Evolutionary conservation across 2,888 invertebrate genomes (phyloP).

Genomic region (Metopia argyrocephala): DNA sequence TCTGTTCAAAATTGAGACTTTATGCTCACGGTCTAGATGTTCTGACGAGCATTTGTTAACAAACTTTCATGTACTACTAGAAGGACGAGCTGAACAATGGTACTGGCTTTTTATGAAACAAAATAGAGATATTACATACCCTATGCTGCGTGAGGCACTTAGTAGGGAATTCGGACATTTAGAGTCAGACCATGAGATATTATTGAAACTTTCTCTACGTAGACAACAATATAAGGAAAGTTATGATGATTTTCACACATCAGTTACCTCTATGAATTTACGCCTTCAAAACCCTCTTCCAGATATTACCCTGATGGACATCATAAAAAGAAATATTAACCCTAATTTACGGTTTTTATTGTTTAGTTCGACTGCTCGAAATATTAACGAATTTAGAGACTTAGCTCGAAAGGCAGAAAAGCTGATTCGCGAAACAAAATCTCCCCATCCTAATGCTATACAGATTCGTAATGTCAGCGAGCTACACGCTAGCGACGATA

Average conservation of each 20-base stretch:
- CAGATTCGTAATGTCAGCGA: neutral
- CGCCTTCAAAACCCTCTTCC: no score
- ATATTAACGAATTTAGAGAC: neutral
- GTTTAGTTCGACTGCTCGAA: neutral
- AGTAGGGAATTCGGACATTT: neutral
- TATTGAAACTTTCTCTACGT: conserved; percentile 10
- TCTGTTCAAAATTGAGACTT: conserved; percentile 15
- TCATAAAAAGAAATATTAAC: conserved; percentile 1
- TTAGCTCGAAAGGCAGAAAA: conserved; percentile 8
- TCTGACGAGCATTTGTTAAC: conserved; percentile 4
- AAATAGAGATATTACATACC: neutral
- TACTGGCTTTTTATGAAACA: conserved; percentile 36
- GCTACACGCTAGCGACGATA: no score
- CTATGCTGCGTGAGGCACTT: neutral
- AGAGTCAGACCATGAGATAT: conserved; percentile 27
- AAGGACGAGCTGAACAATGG: conserved; percentile 32
- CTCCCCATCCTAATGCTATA: neutral
- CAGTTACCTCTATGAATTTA: neutral
- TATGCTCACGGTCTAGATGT: neutral
- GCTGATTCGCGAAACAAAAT: neutral
- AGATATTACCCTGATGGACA: neutral
- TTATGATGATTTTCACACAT: neutral
- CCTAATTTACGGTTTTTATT: conserved; percentile 2
- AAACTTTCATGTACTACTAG: conserved; percentile 32
- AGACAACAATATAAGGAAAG: neutral